Percentiles rank a stretch among this genome's conserved stretches.
Conservation (phyloP, 2,797 vertebrate genomes). For the Thripadectes ignobilis region DNA sequence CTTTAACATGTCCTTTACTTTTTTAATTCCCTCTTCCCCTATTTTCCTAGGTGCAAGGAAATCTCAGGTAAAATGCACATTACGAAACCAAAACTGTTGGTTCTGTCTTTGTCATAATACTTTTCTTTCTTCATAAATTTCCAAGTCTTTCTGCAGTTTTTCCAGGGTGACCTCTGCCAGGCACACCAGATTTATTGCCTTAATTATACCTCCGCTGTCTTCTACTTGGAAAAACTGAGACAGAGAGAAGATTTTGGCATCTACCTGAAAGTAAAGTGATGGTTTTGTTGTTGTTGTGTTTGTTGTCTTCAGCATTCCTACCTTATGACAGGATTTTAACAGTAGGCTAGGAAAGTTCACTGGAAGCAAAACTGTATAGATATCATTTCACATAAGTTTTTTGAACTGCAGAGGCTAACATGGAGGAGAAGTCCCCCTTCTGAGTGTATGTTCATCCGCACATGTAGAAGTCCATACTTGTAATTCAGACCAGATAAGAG, state of each 20-base stretch:
- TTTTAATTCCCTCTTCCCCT: background rate
- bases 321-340: background rate
- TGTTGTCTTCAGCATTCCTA: background rate
- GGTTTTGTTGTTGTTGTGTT: background rate
- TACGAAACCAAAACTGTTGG: background rate
- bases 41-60: background rate
- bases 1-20: background rate
- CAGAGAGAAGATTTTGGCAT: slow-evolving; percentile 87
- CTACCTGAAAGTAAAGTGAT: slow-evolving; percentile 86
- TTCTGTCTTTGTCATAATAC: background rate
- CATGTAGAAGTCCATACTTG: background rate
- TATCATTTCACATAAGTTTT: background rate
- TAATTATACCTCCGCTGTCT: slow-evolving; percentile 87
- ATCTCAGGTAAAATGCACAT: background rate
- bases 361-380: background rate
- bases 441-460: background rate
- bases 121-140: background rate
- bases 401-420: background rate
- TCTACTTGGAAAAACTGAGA: slow-evolving; percentile 90
- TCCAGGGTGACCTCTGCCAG: slow-evolving; percentile 86
- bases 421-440: background rate
- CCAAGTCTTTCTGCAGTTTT: slow-evolving; percentile 77
- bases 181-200: slow-evolving; percentile 92
- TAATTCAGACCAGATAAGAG: background rate
- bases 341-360: background rate